Evolutionary conservation across 1,140 invertebrate genomes (phyloP).

Genomic region (Drosophila ambigua): DNA sequence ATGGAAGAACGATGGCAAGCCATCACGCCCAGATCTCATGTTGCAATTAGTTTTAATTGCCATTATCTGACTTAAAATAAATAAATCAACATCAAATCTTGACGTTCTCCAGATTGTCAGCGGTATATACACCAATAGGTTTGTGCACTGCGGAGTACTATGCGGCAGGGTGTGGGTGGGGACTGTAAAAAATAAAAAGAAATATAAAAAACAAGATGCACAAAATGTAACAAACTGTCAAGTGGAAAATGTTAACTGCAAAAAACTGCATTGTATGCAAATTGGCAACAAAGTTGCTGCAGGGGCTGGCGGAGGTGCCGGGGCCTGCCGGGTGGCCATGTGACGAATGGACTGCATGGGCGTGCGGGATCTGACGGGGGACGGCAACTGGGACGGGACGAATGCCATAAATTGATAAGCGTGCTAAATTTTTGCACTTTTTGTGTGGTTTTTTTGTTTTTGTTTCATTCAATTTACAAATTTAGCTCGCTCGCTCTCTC

Average conservation of each 20-base stretch:
- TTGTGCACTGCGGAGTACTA: too few relatives aligned
- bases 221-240: slow-evolving; percentile 21
- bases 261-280: slow-evolving; percentile 69
- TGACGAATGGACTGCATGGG: neutral
- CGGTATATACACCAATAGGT: too few relatives aligned
- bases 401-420: slow-evolving; percentile 61
- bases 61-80: slow-evolving; percentile 17
- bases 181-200: slow-evolving; percentile 22
- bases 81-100: neutral
- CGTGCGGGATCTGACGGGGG: slow-evolving; percentile 2
- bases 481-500: neutral
- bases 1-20: too few relatives aligned
- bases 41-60: too few relatives aligned
- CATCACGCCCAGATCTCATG: too few relatives aligned
- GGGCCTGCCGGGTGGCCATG: neutral
- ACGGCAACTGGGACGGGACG: neutral
- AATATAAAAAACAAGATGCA: slow-evolving; percentile 11
- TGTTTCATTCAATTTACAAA: slow-evolving; percentile 13
- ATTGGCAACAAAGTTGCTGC: slow-evolving; percentile 64
- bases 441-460: slow-evolving; percentile 6
- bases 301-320: slow-evolving; percentile 2
- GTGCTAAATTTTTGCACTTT: slow-evolving; percentile 33
- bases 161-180: too few relatives aligned
- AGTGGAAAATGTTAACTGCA: slow-evolving; percentile 31
- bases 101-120: too few relatives aligned